Base-by-base conservation (phyloP, 2,888 invertebrate genomes). In the Drosophila nigritarsus region DNA sequence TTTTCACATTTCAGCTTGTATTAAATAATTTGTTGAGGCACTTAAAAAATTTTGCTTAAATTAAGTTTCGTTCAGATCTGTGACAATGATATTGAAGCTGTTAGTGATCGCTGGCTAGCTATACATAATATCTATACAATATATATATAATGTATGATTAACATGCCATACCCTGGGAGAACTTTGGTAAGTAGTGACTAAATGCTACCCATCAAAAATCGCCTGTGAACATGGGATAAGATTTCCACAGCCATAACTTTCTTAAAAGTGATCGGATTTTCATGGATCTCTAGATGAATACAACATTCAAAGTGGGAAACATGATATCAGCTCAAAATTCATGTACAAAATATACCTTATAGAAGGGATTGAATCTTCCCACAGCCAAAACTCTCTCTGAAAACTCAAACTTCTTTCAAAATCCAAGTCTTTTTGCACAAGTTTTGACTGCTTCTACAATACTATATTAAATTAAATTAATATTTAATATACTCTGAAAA, bases 351-450 rank as follows among this genome's bases (percentile, higher is more conserved):
- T n/a, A 42, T 13, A 20, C 1, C 42, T 7, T 7, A 13, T 3
- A 7, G 13, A 20, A 20, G 1, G 13, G 20, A 45, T 20, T 20
- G 7, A 45, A 20, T 20, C 0, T 13, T 13, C 3, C 6, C 42
- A 20, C 13, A 20, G 0, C 13, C 15, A 15, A 15, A 15, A 3
- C 15, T 15, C 2, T 36, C 36, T 36, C 15, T 29, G 29, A 36
- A 15, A 36, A 36, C 36, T 36, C 15, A 36, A 36, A 6, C 15
- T 13, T 3, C 15, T 36, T 6, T 36, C 36, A 36, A 36, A 36
- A 32, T 32, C 32, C 3, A 32, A 32, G 15, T 15, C 0, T 6
- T 36, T 34, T 15, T 3, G 32, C 9, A 0, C 9, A 3, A 0
- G 9, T 9, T 32, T 40, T n/a, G 40, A 9, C 9, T 9, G 0